Base-by-base conservation (phyloP, 1,140 invertebrate species). In the Drosophila ficusphila region DNA sequence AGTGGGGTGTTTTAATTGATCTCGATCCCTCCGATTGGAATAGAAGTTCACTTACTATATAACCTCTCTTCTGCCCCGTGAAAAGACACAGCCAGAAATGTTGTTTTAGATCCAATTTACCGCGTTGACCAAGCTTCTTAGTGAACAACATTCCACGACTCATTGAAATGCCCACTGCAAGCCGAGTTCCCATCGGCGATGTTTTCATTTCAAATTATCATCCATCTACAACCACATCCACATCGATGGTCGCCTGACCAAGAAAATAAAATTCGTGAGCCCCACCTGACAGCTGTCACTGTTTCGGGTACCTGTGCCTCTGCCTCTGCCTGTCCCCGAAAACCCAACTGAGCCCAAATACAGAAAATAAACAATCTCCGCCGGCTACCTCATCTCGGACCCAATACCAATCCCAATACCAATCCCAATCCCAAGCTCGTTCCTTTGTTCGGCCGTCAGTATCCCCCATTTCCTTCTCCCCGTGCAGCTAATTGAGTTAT, bases 401-500 rank as follows among this genome's bases (percentile, higher is more conserved):
- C n/a, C n/a, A n/a, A n/a, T n/a, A n/a, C n/a, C n/a, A n/a, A n/a
- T n/a, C n/a, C n/a, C n/a, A n/a, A n/a, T n/a, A n/a, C n/a, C n/a
- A n/a, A n/a, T n/a, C n/a, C n/a, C n/a, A n/a, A n/a, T n/a, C n/a
- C n/a, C n/a, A n/a, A n/a, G 42, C 31, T 71, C 36, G 42, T 71
- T 71, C 67, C 44, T 71, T 71, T 71, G 67, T 71, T 29, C 68
- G 34, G 18, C 38, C 29, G 11, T 70, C 34, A 41, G 60, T 41
- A 41, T 70, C 38, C 68, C 29, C 34, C 64, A 56, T 33, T 48
- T 47, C 48, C 49, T 56, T 64, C 65, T 29, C 39, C 39, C 48
- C 65, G 25, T 61, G 41, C 79, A 61, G 79, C 79, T 83, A 83
- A 83, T 83, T 83, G 76, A 83, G 79, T 83, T 83, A 85, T 83